Evolutionary conservation across 2,888 invertebrate species (phyloP).

Genomic region (Eristalis tenax): DNA sequence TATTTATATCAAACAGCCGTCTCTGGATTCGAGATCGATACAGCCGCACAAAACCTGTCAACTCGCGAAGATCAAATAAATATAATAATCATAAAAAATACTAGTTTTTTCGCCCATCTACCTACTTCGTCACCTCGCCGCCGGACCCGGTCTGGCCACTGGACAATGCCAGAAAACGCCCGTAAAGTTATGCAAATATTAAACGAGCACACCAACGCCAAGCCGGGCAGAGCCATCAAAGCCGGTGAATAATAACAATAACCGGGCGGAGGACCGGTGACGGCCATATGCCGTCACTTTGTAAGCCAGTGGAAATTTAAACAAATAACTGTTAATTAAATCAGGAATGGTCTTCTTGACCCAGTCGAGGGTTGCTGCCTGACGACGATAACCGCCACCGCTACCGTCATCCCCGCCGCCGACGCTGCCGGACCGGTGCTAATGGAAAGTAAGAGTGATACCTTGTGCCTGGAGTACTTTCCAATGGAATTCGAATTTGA

Average conservation of each 20-base stretch:
- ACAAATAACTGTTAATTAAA: constrained; percentile 10
- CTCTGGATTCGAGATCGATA: constrained; percentile 18
- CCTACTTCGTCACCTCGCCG: constrained; percentile 6
- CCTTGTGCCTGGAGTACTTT: neutral
- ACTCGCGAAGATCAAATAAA: constrained; percentile 46
- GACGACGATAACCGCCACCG: neutral
- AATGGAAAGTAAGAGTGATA: constrained; percentile 21
- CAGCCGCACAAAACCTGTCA: constrained; percentile 55
- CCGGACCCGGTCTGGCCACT: neutral
- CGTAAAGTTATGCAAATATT: constrained; percentile 44
- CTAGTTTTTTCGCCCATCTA: constrained; percentile 36
- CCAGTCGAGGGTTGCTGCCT: neutral
- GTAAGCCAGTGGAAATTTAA: constrained; percentile 12
- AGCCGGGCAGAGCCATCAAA: neutral
- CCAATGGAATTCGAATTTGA: too few relatives aligned
- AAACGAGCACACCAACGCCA: constrained; percentile 6
- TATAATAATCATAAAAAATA: constrained; percentile 60
- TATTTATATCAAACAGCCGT: constrained; percentile 59
- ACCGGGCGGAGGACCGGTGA: neutral
- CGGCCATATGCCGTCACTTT: neutral
- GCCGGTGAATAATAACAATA: constrained; percentile 23
- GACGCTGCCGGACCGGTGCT: neutral
- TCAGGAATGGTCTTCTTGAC: neutral
- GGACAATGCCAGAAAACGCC: constrained; percentile 26
- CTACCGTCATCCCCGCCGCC: too few relatives aligned